Conservation (phyloP, 1,140 invertebrate genomes). For the Saccostrea echinata region DNA sequence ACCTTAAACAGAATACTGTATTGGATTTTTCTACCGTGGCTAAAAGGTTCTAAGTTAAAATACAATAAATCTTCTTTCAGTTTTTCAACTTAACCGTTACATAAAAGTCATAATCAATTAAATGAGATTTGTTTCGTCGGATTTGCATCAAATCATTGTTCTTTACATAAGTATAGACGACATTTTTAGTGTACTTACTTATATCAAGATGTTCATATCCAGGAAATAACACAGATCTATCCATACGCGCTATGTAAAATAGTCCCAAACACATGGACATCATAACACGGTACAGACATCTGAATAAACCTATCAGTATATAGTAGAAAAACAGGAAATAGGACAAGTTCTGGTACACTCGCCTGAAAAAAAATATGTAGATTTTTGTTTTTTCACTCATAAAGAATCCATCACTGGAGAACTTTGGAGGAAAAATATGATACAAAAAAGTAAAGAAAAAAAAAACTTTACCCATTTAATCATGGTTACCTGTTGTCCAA, state of each 20-base stretch:
- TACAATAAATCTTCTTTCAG: neutral
- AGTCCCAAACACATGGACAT: neutral
- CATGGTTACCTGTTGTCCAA: neutral
- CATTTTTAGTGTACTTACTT: neutral
- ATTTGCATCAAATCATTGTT: neutral
- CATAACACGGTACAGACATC: neutral
- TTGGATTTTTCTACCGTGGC: neutral
- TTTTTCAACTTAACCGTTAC: neutral
- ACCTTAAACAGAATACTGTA: neutral
- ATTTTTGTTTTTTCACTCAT: neutral
- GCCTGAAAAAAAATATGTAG: neutral
- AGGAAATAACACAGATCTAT: neutral
- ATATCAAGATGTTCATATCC: conserved; percentile 14
- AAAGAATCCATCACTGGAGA: no score
- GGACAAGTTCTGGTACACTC: conserved; percentile 38
- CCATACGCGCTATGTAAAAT: neutral
- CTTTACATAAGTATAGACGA: neutral
- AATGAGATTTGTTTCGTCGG: neutral
- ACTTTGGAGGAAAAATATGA: no score
- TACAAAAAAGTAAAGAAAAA: no score
- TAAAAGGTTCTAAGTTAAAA: neutral
- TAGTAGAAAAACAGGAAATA: conserved; percentile 40
- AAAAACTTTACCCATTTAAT: no score
- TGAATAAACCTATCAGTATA: neutral
- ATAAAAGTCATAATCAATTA: no score